phyloP scores from a whole-genome alignment of 2,797 vertebrate genomes.

The Rhinophrynus dorsalis region DNA sequence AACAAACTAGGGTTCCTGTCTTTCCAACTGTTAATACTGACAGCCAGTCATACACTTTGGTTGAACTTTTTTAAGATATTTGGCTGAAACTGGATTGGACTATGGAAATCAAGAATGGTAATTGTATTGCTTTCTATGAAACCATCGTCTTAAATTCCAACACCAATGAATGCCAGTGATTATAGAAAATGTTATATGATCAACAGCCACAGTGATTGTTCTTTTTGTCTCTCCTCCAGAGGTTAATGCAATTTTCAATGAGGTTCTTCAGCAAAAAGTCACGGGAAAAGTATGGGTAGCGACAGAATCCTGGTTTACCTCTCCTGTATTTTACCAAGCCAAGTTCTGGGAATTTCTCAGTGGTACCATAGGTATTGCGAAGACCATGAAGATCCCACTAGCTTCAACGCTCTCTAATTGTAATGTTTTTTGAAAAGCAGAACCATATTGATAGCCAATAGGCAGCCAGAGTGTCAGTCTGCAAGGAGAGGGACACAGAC shows the following conservation, averaged over 20 bases:
- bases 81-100: slow-evolving; percentile 2
- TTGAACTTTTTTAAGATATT: neutral
- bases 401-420: neutral
- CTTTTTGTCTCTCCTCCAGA: neutral
- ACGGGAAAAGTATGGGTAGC: slow-evolving; percentile 9
- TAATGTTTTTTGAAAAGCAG: no score
- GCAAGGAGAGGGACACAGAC: no score
- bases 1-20: slow-evolving; percentile 12
- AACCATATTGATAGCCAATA: no score
- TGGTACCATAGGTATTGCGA: slow-evolving; percentile 8
- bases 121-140: slow-evolving; percentile 21
- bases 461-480: no score
- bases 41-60: neutral
- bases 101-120: neutral
- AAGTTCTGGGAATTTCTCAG: neutral
- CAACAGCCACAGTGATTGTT: neutral
- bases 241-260: neutral
- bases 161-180: neutral
- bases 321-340: neutral
- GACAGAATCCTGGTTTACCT: slow-evolving; percentile 5
- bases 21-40: neutral
- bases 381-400: neutral
- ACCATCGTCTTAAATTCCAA: neutral
- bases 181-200: neutral
- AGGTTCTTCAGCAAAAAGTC: slow-evolving; percentile 5